These are phyloP conservation scores for Rhinopomastus cyanomelas DNA, from an alignment of 2,113 vertebrate species.

Conservation along the genomic window DNA sequence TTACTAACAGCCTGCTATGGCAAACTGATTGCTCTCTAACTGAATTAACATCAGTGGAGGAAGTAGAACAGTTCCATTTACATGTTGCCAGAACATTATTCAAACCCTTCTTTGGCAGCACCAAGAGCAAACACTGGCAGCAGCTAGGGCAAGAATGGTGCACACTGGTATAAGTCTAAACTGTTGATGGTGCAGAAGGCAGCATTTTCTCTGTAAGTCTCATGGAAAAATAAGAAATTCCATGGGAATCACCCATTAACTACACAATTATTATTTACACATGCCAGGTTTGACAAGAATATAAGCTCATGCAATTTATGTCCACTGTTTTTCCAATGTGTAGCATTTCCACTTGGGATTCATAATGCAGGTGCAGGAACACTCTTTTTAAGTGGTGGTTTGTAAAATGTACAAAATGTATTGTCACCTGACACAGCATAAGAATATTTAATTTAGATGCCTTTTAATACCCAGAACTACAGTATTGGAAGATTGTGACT, in stretches of 20 bases:
- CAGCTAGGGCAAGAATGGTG: fast-evolving
- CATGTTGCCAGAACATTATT: neutral
- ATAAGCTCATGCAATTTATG: neutral
- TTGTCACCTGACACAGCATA: neutral
- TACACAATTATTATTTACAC: neutral
- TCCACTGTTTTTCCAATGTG: neutral
- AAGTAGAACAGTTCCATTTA: neutral
- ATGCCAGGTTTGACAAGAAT: neutral
- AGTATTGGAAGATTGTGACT: neutral
- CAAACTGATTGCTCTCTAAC: neutral
- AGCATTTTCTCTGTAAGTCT: neutral
- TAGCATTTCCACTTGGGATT: neutral
- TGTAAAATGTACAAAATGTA: neutral
- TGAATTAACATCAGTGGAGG: neutral
- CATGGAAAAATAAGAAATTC: neutral
- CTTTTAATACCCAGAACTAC: neutral
- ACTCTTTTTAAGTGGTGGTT: neutral
- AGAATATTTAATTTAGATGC: neutral
- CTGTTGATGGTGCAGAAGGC: neutral
- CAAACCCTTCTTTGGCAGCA: neutral
- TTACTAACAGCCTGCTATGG: neutral
- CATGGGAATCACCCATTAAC: neutral
- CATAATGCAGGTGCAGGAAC: neutral
- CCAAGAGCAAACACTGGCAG: neutral
- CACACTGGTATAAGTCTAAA: fast-evolving